Evolutionary conservation across 2,888 invertebrate genomes (phyloP), one percentile per base, ranked within the genome.

Genomic region (Cabera pusaria): DNA sequence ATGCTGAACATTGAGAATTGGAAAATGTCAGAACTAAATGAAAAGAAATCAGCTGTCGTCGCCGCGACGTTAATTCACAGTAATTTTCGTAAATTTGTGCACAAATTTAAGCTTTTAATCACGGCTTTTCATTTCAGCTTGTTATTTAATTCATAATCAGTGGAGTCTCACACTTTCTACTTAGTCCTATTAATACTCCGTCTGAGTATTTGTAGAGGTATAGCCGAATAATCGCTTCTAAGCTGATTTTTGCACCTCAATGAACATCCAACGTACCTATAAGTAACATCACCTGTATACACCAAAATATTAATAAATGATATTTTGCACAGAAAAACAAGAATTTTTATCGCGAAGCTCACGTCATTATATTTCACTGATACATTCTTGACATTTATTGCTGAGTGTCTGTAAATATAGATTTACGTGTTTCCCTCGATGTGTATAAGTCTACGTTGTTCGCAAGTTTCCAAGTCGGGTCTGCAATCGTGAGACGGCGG

Each of bases 71-170:
- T n/a, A n/a, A n/a, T n/a, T 25, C 8, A 24, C 16, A 34, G 25
- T 28, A 17, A 25, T 31, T 24, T 21, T 31, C 29, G 26, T 17
- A 25, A 41, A 5, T 24, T 39, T 25, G 21, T 36, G 18, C 40
- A 39, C 29, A 45, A 42, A 44, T 41, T 18, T 50, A 44, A 50
- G 44, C 49, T 39, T 32, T 35, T 54, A 55, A 57, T 55, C 44
- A 31, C 14, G 9, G 43, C 40, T 44, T 52, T 48, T 49, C 47
- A 50, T 43, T 49, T 27, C 28, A 35, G 43, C 29, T 22, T 25
- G 49, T 56, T 59, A 66, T 65, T 56, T 52, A 67, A 60, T 60
- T 61, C 50, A 45, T 59, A 62, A 66, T 68, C 65, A 60, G 64
- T 42, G n/a, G 49, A 54, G 46, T 47, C 34, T 34, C 50, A 49